Evolutionary conservation across 2,888 invertebrate species (phyloP).

Genomic region (Brenthis hecate): DNA sequence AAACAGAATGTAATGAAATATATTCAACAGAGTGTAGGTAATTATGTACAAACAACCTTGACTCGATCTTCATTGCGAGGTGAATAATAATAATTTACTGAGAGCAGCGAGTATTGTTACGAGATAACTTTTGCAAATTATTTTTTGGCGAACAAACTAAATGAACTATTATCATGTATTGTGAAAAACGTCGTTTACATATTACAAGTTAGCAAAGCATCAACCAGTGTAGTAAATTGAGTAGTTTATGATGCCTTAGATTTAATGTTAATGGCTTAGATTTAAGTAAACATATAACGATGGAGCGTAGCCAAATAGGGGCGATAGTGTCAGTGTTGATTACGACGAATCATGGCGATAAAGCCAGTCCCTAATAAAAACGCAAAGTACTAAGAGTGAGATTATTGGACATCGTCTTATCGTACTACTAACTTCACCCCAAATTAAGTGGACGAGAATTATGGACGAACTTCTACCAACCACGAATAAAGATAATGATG

Average conservation of each 20-base stretch:
- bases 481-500: constrained; percentile 75
- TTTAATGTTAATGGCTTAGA: constrained; percentile 48
- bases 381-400: constrained; percentile 62
- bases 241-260: neutral
- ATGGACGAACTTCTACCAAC: constrained; percentile 71
- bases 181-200: too few species aligned
- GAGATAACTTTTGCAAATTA: constrained; percentile 20
- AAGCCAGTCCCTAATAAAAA: constrained; percentile 70
- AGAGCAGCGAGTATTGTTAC: constrained; percentile 27
- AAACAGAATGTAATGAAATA: constrained; percentile 14
- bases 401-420: constrained; percentile 75
- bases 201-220: too few species aligned
- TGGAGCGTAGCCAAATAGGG: constrained; percentile 54
- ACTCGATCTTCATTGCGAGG: constrained; percentile 30
- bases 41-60: constrained; percentile 34
- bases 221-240: constrained; percentile 3
- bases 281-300: constrained; percentile 50
- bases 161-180: neutral
- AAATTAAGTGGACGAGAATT: constrained; percentile 77
- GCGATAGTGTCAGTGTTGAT: constrained; percentile 64
- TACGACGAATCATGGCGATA: constrained; percentile 69
- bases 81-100: constrained; percentile 31
- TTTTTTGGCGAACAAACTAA: constrained; percentile 4
- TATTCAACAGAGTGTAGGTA: constrained; percentile 27
- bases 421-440: constrained; percentile 67